These are phyloP conservation scores for Lamprotornis superbus DNA, from an alignment of 2,113 vertebrate genomes.

Conservation along the genomic window DNA sequence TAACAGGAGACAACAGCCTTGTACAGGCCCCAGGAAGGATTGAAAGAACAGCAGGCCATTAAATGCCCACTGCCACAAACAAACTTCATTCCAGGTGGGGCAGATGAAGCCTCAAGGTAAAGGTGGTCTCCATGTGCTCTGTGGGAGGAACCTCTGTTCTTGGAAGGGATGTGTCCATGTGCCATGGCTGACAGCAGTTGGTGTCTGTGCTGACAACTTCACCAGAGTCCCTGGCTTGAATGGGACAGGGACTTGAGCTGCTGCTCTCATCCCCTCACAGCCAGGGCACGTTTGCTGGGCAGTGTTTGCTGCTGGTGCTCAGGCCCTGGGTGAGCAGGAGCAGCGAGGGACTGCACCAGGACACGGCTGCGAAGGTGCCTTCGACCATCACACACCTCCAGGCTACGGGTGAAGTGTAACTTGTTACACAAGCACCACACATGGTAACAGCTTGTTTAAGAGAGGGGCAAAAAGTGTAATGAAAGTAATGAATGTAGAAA, in stretches of 20 bases:
- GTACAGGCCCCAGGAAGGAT: rapidly evolving
- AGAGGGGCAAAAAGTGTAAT: background rate
- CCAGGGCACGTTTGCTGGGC: rapidly evolving
- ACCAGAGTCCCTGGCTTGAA: background rate
- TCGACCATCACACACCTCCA: background rate
- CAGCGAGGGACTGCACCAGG: rapidly evolving
- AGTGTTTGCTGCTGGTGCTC: background rate
- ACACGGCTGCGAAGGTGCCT: background rate
- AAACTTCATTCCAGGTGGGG: background rate
- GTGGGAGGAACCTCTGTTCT: background rate
- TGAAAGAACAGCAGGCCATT: background rate
- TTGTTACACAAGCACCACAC: background rate
- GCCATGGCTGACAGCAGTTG: background rate
- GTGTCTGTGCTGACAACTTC: background rate
- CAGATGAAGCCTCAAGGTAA: background rate
- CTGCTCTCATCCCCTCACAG: background rate
- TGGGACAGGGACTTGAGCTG: rapidly evolving
- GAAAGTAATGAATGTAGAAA: background rate
- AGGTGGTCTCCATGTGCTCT: background rate
- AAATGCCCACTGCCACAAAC: background rate
- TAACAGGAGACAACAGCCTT: background rate
- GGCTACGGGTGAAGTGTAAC: background rate
- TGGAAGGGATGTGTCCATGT: rapidly evolving
- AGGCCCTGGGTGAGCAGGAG: rapidly evolving
- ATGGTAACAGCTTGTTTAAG: background rate